These are phyloP conservation scores for Bos indicus DNA, from an alignment of 2,113 vertebrate species.

Conservation along the genomic window DNA sequence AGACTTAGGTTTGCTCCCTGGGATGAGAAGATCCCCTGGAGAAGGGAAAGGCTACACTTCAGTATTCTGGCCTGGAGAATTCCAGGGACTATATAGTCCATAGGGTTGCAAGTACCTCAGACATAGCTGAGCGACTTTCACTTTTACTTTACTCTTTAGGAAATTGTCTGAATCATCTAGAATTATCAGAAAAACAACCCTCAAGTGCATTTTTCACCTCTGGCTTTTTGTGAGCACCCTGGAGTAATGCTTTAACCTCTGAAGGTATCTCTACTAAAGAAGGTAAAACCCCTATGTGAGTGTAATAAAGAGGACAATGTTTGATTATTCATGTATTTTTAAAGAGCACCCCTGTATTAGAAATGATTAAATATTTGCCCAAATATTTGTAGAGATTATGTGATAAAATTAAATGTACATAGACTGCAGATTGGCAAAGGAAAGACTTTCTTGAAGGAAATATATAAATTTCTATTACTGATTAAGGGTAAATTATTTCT, in stretches of 20 bases:
- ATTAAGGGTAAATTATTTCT: neutral
- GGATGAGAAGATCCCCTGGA: neutral
- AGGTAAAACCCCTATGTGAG: neutral
- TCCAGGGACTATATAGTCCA: no score
- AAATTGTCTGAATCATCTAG: slow-evolving; percentile 34
- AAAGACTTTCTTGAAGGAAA: slow-evolving; percentile 1
- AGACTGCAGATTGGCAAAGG: neutral
- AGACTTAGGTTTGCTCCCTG: neutral
- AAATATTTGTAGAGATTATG: slow-evolving; percentile 13
- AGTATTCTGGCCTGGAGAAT: neutral
- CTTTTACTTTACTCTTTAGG: neutral
- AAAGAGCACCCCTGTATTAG: neutral
- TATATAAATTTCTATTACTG: neutral
- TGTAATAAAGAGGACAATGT: neutral
- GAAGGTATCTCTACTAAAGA: neutral
- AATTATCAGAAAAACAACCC: neutral
- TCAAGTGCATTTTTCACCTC: slow-evolving; percentile 1
- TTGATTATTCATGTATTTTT: slow-evolving; percentile 7
- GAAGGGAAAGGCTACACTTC: neutral
- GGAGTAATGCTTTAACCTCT: neutral
- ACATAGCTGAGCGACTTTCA: neutral
- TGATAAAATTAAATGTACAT: slow-evolving; percentile 23
- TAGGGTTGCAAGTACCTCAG: neutral
- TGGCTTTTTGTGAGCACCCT: neutral
- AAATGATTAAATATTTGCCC: slow-evolving; percentile 32